Evolutionary conservation across 2,888 invertebrate species (phyloP).

Genomic region (Perizoma affinitatum): DNA sequence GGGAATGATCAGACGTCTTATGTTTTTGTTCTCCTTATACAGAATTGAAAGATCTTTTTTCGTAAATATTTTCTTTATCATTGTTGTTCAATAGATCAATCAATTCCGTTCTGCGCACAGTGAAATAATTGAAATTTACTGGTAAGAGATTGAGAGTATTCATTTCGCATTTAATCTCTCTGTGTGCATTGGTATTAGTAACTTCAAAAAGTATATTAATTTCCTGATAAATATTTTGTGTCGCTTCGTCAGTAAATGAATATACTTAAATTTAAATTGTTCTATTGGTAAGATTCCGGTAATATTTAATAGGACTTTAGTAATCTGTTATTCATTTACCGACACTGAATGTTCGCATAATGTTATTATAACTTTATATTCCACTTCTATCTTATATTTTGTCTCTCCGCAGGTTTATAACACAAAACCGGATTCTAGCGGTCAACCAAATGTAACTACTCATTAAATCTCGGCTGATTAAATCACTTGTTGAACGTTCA

Average conservation of each 20-base stretch:
- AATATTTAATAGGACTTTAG: background rate
- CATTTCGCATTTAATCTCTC: constrained; percentile 26
- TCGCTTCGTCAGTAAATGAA: constrained; percentile 71
- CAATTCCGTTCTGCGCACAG: constrained; percentile 43
- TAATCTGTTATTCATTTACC: constrained; percentile 36
- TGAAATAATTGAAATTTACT: constrained; percentile 26
- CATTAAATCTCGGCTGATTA: constrained; percentile 76
- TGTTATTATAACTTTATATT: constrained; percentile 60
- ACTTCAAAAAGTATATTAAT: constrained; percentile 41
- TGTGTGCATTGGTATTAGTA: constrained; percentile 32
- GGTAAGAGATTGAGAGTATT: constrained; percentile 13
- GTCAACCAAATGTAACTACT: constrained; percentile 84
- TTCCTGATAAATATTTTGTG: constrained; percentile 60
- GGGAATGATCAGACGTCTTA: constrained; percentile 64
- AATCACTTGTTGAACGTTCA: constrained; percentile 76
- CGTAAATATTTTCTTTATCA: constrained; percentile 41
- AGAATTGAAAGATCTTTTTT: constrained; percentile 46
- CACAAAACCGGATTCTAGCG: constrained; percentile 84
- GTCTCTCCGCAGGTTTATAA: constrained; percentile 84
- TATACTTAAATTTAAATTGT: constrained; percentile 10
- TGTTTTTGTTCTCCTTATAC: constrained; percentile 48
- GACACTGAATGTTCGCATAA: constrained; percentile 62
- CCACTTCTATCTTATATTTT: constrained; percentile 80
- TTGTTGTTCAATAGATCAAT: constrained; percentile 33
- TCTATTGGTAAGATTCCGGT: too few relatives aligned